These are phyloP conservation scores for Chelonus formosanus DNA, from an alignment of 2,888 invertebrate species.

Conservation along the genomic window DNA sequence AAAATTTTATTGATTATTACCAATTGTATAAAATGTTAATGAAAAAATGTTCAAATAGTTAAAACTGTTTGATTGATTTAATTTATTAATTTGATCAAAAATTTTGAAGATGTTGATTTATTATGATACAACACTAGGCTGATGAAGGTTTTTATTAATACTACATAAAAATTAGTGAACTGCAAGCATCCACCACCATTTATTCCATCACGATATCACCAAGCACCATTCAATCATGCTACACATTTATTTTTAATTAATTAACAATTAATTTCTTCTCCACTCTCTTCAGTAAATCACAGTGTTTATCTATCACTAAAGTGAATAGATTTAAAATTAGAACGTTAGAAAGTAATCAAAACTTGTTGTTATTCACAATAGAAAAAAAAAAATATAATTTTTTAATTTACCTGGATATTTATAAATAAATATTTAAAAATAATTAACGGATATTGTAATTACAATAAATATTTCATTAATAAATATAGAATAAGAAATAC, in stretches of 20 bases:
- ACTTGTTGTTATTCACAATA: too few relatives aligned
- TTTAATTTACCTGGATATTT: too few relatives aligned
- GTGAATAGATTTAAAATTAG: too few relatives aligned
- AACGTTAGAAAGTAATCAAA: too few relatives aligned
- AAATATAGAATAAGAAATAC: constrained; percentile 17
- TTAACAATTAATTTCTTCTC: constrained; percentile 28
- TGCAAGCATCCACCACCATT: constrained; percentile 34
- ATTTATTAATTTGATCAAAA: too few relatives aligned
- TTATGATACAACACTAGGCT: neutral
- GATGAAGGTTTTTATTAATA: constrained; percentile 17
- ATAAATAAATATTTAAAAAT: too few relatives aligned
- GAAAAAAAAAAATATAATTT: too few relatives aligned
- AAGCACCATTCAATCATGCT: constrained; percentile 53
- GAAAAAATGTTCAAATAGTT: neutral
- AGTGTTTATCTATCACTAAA: too few relatives aligned
- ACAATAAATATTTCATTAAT: constrained; percentile 14
- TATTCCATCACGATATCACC: constrained; percentile 40
- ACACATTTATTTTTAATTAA: constrained; percentile 42
- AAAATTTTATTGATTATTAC: constrained; percentile 34
- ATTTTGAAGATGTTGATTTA: too few relatives aligned
- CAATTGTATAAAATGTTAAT: constrained; percentile 13
- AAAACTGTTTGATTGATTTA: neutral
- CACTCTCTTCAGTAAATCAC: too few relatives aligned
- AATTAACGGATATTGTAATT: too few relatives aligned
- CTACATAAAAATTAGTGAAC: constrained; percentile 32